Evolutionary conservation across 2,797 vertebrate genomes (phyloP), one percentile per base, ranked within the genome.

Genomic region (Schizopygopsis pylzovi): DNA sequence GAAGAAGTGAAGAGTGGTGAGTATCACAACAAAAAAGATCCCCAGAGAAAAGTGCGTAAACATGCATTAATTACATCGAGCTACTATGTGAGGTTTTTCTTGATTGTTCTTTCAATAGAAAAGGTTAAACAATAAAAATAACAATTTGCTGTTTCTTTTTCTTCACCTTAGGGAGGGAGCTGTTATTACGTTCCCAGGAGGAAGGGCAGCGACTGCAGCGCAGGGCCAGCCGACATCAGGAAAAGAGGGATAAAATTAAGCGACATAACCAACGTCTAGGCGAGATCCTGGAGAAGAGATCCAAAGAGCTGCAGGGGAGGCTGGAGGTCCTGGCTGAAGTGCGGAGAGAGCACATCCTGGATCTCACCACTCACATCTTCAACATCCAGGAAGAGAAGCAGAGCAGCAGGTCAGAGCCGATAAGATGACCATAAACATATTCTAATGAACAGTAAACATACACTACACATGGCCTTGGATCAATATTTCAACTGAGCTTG

Each of bases 161-260:
- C 2, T 41, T 68, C 13, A 75, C 45, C 71, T 59, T 91, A 99
- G 98, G 97, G 65, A 93, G 94, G 0, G 97, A 98, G 79, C 93
- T 96, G 13, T 94, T 97, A 37, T 91, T 96, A 45, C 96, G 93
- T 86, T 96, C 96, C 22, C 97, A 97, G 85, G 98, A 98, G 89
- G 97, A 99, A 87, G 94, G 95, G 49, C 97, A 97, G 93, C 96
- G 97, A 83, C 96, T 98, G 82, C 96, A 97, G 82, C 96, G 96
- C 0, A 94, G 98, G 22, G 97, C 97, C 0, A 95, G 96, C n/a
- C 93, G 98, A 2, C 98, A 99, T 75, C 97, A 97, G 90, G 97
- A 98, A 88, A 99, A 99, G 91, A 97, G 97, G 52, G 98, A 99
- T 87, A 99, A 98, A 89, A 98, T 98, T 71, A 96, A 98, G 90